Percentiles rank a stretch among this genome's conserved stretches.
Conservation (phyloP, 1,140 invertebrate species). For the Lordiphosa clarofinis region DNA sequence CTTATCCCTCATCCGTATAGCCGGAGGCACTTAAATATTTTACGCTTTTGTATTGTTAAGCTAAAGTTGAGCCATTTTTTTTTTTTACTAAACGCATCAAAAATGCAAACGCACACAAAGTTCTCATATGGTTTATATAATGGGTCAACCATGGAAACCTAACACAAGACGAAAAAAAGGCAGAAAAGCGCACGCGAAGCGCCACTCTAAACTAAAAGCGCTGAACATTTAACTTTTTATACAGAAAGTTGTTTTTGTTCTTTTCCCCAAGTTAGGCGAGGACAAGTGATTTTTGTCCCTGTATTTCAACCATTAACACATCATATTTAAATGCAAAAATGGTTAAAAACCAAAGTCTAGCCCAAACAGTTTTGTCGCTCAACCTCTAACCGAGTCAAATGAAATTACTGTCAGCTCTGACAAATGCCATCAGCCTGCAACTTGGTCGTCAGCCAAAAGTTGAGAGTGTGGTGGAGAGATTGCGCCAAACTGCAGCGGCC, state of each 20-base stretch:
- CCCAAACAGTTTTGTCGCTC: too few relatives aligned
- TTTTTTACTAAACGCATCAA: constrained; percentile 37
- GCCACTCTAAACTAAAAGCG: constrained; percentile 28
- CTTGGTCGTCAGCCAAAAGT: constrained; percentile 60
- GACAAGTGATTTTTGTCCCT: not conserved
- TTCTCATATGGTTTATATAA: constrained; percentile 37
- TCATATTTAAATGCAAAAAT: too few relatives aligned
- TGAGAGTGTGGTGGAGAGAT: constrained; percentile 7
- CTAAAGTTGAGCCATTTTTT: constrained; percentile 34
- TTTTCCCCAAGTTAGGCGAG: not conserved
- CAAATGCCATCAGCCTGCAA: constrained; percentile 35
- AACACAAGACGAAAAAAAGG: constrained; percentile 20
- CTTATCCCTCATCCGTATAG: not conserved
- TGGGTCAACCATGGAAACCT: constrained; percentile 25
- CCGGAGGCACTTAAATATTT: constrained; percentile 55
- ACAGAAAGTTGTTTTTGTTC: constrained; percentile 12
- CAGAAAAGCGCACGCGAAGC: constrained; percentile 22
- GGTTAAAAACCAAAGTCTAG: too few relatives aligned
- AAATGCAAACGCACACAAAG: constrained; percentile 47
- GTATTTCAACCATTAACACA: too few relatives aligned
- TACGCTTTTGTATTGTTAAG: constrained; percentile 58
- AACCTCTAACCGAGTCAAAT: constrained; percentile 23
- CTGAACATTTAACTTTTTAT: constrained; percentile 38
- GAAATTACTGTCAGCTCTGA: constrained; percentile 56
- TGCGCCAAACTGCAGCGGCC: constrained; percentile 20